These are phyloP conservation scores for Cyprinus carpio DNA, from an alignment of 2,113 vertebrate species.

Conservation along the genomic window DNA sequence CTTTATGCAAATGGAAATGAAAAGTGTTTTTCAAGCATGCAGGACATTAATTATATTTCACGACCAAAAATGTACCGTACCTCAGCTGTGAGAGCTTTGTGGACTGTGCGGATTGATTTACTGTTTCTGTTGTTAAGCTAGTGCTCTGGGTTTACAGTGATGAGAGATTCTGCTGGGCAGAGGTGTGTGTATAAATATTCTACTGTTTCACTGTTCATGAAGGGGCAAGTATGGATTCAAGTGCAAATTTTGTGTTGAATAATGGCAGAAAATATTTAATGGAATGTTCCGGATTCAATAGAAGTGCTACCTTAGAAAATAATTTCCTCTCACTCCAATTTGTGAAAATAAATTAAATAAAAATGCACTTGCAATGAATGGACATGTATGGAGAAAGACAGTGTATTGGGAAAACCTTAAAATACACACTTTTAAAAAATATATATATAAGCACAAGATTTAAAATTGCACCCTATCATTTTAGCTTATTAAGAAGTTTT, in stretches of 20 bases:
- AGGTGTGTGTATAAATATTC: not conserved
- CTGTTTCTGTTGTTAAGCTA: conserved; percentile 4
- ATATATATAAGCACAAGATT: too few relatives aligned
- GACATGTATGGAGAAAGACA: too few relatives aligned
- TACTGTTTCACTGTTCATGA: conserved; percentile 2
- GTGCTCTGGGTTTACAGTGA: not conserved
- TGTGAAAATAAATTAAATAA: too few relatives aligned
- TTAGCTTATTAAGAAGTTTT: too few relatives aligned
- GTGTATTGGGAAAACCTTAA: too few relatives aligned
- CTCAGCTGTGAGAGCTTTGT: not conserved
- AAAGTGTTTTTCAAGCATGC: conserved; percentile 17
- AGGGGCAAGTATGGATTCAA: not conserved
- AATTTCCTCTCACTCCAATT: not conserved
- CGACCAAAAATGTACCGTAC: not conserved
- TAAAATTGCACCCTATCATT: too few relatives aligned
- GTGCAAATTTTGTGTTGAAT: not conserved
- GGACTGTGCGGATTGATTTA: not conserved
- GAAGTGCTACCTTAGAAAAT: not conserved
- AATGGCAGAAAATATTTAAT: not conserved
- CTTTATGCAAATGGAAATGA: not conserved
- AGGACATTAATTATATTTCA: not conserved
- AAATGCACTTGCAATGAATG: not conserved
- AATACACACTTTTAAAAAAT: too few relatives aligned
- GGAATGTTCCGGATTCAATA: not conserved
- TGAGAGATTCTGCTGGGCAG: conserved; percentile 4